Evolutionary conservation across 2,113 vertebrate species (phyloP), one percentile per base, ranked within the genome.

Genomic region (Dermatemys mawii): DNA sequence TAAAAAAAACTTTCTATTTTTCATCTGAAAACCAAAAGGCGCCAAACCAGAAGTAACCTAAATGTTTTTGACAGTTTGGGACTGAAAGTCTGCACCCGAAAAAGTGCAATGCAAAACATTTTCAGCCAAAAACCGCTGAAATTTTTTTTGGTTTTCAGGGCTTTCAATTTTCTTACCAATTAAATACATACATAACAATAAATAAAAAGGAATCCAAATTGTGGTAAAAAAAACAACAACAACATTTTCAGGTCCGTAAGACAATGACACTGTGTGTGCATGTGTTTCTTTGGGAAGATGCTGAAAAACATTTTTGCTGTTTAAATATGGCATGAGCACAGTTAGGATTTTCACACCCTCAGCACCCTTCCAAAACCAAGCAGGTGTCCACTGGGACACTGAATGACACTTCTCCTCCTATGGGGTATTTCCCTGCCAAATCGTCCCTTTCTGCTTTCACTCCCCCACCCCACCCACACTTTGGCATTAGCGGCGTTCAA

Each of bases 181-280:
- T 49, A 21, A 27, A 41, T 11, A 53, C 21, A 29, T 21, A 49
- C n/a, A 11, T 5, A 16, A 35, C 12, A 32, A 57, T 57, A 57
- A 6, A 57, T 63, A 4, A 63, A 16, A 63, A 21, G n/a, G n/a
- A 27, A 11, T 4, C 0, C 29, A 46, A 41, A 32, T 2, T 8
- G 67, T 67, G 27, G 48, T 10, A 11, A 27, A 55, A 55, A 1
- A 83, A 84, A 86, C n/a, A 70, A 84, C n/a, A 70, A 84, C 82
- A 95, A 90, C 76, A 83, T 93, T 96, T 95, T 91, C 84, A 95
- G 70, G 24, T 91, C 16, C 38, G 86, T 96, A 81, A 85, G 53
- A 88, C 91, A 87, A 60, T 73, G 53, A 84, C 14, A 88, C 27
- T 0, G 83, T 86, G 85, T 2, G 29, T 78, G 81, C 67, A 86